Base-by-base conservation (phyloP, 2,113 vertebrate genomes). In the Chionodraco myersi region DNA sequence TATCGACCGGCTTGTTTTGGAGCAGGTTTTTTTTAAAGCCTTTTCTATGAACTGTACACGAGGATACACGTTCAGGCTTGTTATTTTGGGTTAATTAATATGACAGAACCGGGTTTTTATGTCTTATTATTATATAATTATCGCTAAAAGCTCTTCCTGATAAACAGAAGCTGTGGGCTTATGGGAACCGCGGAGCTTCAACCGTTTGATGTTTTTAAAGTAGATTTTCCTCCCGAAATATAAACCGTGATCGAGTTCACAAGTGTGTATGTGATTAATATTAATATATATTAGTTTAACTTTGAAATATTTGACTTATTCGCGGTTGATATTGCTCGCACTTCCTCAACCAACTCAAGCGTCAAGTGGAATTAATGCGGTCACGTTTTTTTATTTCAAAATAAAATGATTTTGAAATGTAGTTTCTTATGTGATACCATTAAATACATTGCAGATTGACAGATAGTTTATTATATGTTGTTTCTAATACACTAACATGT, bases 331-430 rank as follows among this genome's bases (percentile, higher is more conserved):
- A 15, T 71, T 1, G 48, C 68, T 63, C 60, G 67, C 62, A 89
- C 86, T 84, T 88, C 87, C 90, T 88, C 65, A 77, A 88, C 48
- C 47, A 57, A 23, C 18, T 60, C 9, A 2, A n/a, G 14, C 14
- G 52, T 82, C 51, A 85, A 70, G 41, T 0, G 2, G 10, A 18
- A n/a, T 1, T 3, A 14, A 5, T 0, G 1, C 1, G 11, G 8
- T 86, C 85, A 77, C 51, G 41, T 70, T 13, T 0, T 59, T 59
- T 34, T 3, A 0, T 80, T 86, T 86, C 89, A 88, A 86, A 88
- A 52, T 79, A 84, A 88, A 88, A 80, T 7, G 0, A 47, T 41
- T 52, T 16, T 14, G 2, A 11, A 7, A 0, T 21, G 2, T 41
- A 48, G 14, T 34, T 48, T 5, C 6, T 23, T 49, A 2, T 41